Conservation (phyloP, 2,888 invertebrate species). For the Odontocerum albicorne region DNA sequence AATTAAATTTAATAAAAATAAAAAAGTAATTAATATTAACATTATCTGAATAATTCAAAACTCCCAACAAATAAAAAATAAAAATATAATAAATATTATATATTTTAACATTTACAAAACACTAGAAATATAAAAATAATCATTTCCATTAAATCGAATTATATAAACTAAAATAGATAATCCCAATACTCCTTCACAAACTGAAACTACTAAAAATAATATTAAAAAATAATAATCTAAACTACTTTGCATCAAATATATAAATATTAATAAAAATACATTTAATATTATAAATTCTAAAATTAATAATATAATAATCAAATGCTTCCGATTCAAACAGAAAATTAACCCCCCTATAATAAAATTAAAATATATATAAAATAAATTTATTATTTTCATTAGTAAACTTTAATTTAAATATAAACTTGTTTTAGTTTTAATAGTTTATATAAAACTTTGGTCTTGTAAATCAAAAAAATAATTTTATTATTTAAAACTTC, state of each 20-base stretch:
- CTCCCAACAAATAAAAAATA: conserved; percentile 54
- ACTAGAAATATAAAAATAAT: conserved; percentile 63
- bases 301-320: conserved; percentile 60
- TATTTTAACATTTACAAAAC: conserved; percentile 62
- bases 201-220: conserved; percentile 63
- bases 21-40: conserved; percentile 54
- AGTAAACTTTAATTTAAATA: too few relatives aligned
- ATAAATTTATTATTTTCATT: conserved; percentile 53
- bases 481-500: conserved; percentile 60
- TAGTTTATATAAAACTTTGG: conserved; percentile 69
- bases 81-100: conserved; percentile 54
- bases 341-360: conserved; percentile 55
- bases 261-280: conserved; percentile 55
- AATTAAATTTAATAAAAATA: conserved; percentile 50
- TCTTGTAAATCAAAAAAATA: conserved; percentile 69
- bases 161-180: conserved; percentile 63
- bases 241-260: conserved; percentile 50
- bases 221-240: conserved; percentile 60
- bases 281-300: conserved; percentile 63
- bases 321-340: conserved; percentile 60
- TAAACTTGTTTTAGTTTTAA: too few relatives aligned
- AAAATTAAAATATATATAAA: conserved; percentile 53
- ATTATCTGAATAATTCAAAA: conserved; percentile 58
- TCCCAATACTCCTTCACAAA: conserved; percentile 67
- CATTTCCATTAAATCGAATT: conserved; percentile 64